A percentile compares a stretch with the other conserved stretches of the same genome.
These are phyloP conservation scores for Piprites chloris DNA, from an alignment of 2,113 vertebrate species.

Conservation along the genomic window DNA sequence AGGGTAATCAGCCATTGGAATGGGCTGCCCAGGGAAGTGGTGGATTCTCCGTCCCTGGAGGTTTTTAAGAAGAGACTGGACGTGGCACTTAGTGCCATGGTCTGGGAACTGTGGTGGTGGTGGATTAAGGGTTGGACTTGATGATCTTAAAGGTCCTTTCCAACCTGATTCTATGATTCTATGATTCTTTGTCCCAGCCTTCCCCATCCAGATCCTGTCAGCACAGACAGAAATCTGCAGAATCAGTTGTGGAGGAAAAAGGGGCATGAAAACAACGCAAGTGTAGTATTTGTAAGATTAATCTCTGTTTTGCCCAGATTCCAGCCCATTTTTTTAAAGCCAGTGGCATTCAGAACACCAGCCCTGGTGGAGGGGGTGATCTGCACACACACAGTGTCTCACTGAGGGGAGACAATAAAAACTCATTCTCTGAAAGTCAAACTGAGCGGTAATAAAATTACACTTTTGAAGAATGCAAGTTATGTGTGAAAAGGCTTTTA, in stretches of 20 bases:
- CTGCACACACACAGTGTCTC: rapidly evolving
- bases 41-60: too few relatives aligned
- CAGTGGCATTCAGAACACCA: background rate
- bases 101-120: too few relatives aligned
- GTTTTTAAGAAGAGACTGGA: too few relatives aligned
- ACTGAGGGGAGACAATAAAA: background rate
- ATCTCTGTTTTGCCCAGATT: background rate
- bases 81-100: too few relatives aligned
- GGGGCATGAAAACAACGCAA: background rate
- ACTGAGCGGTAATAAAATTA: background rate
- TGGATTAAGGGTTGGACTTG: too few relatives aligned
- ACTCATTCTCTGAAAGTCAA: background rate
- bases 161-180: too few relatives aligned
- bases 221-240: background rate
- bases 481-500: background rate
- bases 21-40: too few relatives aligned
- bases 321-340: background rate
- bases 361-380: background rate
- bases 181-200: too few relatives aligned
- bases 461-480: background rate
- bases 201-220: background rate
- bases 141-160: too few relatives aligned
- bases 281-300: background rate
- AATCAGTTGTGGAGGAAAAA: background rate
- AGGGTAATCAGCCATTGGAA: too few relatives aligned